phyloP scores from a whole-genome alignment of 2,113 vertebrate genomes.

The Microtus montanus region DNA sequence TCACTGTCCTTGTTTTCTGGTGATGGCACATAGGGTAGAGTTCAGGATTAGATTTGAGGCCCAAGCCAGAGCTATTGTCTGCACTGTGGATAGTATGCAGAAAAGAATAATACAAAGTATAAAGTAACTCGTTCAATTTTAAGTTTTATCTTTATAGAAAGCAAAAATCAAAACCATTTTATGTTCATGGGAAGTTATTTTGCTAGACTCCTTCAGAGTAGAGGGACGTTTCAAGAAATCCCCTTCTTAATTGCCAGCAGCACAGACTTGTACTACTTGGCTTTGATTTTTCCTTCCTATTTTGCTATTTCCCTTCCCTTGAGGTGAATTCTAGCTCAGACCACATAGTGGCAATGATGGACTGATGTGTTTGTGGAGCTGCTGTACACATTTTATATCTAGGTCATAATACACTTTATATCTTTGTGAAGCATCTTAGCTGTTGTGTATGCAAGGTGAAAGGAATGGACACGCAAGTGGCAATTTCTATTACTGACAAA shows the following conservation, averaged over 20 bases:
- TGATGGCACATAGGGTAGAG: not conserved
- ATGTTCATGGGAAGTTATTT: slow-evolving; percentile 72
- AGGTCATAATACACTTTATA: slow-evolving; percentile 66
- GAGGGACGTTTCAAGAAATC: slow-evolving; percentile 83
- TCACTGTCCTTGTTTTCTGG: not conserved
- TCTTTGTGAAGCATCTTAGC: slow-evolving; percentile 55
- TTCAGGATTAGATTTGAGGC: not conserved
- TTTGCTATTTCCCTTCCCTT: slow-evolving; percentile 76
- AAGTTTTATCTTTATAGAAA: slow-evolving; percentile 80
- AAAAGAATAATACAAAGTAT: slow-evolving; percentile 56
- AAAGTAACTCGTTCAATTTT: slow-evolving; percentile 67
- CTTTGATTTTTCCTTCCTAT: slow-evolving; percentile 87
- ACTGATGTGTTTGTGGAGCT: slow-evolving; percentile 82
- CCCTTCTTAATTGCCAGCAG: slow-evolving; percentile 84
- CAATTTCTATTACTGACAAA: not conserved
- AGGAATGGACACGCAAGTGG: not conserved
- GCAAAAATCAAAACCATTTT: slow-evolving; percentile 87
- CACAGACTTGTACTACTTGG: slow-evolving; percentile 87
- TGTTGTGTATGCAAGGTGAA: slow-evolving; percentile 47
- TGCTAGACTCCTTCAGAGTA: slow-evolving; percentile 84
- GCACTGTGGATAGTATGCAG: slow-evolving; percentile 28
- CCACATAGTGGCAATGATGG: slow-evolving; percentile 83
- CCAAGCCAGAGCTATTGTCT: not conserved
- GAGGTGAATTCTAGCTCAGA: slow-evolving; percentile 82
- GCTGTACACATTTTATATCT: slow-evolving; percentile 80